These are phyloP conservation scores for Burhinus bistriatus DNA, from an alignment of 2,113 vertebrate genomes.

Conservation along the genomic window DNA sequence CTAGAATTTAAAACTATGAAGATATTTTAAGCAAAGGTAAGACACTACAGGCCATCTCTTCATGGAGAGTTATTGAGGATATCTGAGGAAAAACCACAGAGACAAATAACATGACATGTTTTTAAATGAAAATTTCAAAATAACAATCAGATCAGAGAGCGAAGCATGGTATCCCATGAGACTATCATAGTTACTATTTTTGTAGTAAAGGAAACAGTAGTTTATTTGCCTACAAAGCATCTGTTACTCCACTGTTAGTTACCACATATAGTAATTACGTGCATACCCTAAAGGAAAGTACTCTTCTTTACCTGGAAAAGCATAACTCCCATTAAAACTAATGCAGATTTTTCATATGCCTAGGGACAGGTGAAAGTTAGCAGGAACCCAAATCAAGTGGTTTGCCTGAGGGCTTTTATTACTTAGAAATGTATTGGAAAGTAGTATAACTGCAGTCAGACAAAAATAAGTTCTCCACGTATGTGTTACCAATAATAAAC, in stretches of 20 bases:
- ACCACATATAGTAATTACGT: neutral
- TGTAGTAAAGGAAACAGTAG: neutral
- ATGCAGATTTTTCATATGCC: neutral
- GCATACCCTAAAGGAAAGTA: neutral
- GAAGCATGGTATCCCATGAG: neutral
- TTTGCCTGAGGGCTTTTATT: constrained; percentile 10
- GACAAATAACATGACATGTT: neutral
- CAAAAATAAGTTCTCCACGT: neutral
- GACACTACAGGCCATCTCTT: neutral
- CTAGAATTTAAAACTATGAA: neutral
- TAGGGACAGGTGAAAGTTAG: neutral
- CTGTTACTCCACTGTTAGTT: neutral
- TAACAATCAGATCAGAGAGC: neutral
- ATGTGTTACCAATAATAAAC: neutral
- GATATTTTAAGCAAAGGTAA: neutral
- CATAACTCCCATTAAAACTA: neutral
- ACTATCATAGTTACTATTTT: neutral
- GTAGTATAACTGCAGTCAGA: neutral
- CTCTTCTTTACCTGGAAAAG: neutral
- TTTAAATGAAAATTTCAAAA: neutral
- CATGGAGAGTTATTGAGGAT: neutral
- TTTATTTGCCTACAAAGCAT: neutral
- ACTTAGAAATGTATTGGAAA: constrained; percentile 4
- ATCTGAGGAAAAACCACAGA: neutral
- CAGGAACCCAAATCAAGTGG: neutral